Base-by-base conservation (phyloP, 2,113 vertebrate species). In the Antechinus flavipes region DNA sequence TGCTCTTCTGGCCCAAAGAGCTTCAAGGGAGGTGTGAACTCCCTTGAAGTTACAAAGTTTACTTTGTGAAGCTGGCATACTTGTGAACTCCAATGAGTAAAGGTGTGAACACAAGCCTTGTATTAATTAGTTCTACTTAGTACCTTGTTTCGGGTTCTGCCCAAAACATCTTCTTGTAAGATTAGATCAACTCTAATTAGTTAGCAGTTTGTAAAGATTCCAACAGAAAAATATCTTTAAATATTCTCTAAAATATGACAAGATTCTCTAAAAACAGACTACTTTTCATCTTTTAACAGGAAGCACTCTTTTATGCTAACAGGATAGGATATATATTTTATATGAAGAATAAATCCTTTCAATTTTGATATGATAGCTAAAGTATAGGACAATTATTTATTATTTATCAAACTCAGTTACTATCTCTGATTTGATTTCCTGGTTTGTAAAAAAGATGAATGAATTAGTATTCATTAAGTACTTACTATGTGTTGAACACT, bases 211-310 rank as follows among this genome's bases (percentile, higher is more conserved):
- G 42, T 42, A 42, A 42, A 42, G 42, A 42, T 42, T 42, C 42
- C 42, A 42, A 42, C 42, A 42, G 16, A 84, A 84, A 84, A n/a
- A 42, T 23, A n/a, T 4, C 68, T 14, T 68, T n/a, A 16, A 76
- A 91, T 91, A 92, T 4, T 7, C 16, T 46, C 22, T 14, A 54
- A 47, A 93, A 91, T 53, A 61, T 52, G 35, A 93, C 24, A 23
- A 54, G 23, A 42, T 89, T 93, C 46, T 93, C 19, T 8, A 54
- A 94, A 94, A 91, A 94, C 3, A 95, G 54, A 8, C 26, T 93
- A 92, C 3, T 95, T 89, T 93, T 84, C 92, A 92, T 35, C 26
- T 50, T 55, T 92, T 90, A 42, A 91, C 25, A 90, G 95, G 42
- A 54, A 27, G 16, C 53, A 91, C 68, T 89, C 68, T 90, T 56